Base-by-base conservation (phyloP, 92 coral and sea anemone genomes). In the Umimayanthus chanpuru region DNA sequence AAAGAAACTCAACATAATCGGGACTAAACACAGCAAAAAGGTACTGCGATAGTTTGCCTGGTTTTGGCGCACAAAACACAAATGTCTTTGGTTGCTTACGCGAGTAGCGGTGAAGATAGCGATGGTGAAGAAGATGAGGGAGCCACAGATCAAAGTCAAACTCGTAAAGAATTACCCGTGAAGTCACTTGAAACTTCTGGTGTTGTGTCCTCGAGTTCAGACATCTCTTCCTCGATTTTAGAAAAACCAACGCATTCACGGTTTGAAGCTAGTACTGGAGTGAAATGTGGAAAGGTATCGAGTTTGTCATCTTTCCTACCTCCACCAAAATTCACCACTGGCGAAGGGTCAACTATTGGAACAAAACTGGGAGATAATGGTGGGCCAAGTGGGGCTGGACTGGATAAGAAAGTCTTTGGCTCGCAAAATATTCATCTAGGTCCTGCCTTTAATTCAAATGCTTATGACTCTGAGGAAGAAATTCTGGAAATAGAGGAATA, bases 41-140 rank as follows among this genome's bases (percentile, higher is more conserved):
- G 5, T 47, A 47, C 50, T 7, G 50, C 11, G 50, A 47, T 47
- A 47, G 10, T 47, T 47, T 6, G 50, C 50, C 50, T 7, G 50
- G 29, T 61, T 21, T 61, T 32, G 3, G 9, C 49, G 56, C 55
- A 29, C 18, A 11, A 32, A 20, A 38, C 66, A 44, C 88, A 81
- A 73, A 96, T 96, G 98, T 96, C 98, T 39, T 92, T 96, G 26
- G 98, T 96, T 74, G 96, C 98, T 6, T 96, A 96, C 79, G 98
- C 88, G 40, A 95, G 93, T 76, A 96, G 98, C 78, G 98, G 91
- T n/a, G 98, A 93, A 77, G 98, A 91, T 41, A 90, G 94, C 16
- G 90, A 91, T n/a, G 72, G 73, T 58, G 93, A 90, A 55, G 92
- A 88, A 78, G 72, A 2, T 88, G 91, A 73, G 91, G 89, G 1